Conservation (phyloP, 2,797 vertebrate species). For the Anguilla anguilla region DNA sequence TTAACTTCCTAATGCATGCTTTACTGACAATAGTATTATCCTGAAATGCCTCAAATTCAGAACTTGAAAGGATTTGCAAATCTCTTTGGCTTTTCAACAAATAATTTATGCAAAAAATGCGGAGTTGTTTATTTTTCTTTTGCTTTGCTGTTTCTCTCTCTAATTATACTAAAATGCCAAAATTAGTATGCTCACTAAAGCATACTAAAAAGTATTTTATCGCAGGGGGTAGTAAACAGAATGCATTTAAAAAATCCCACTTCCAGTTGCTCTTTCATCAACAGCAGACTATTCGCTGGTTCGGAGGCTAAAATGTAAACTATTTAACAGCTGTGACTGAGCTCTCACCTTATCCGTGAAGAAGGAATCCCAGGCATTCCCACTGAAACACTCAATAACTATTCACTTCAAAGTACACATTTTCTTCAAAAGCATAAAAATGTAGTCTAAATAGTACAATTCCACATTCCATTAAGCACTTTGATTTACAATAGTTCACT, state of each 20-base stretch:
- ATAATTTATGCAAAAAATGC: too few species aligned
- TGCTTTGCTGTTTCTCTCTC: too few species aligned
- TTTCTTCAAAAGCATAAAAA: not conserved
- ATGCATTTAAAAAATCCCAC: not conserved
- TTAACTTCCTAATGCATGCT: too few species aligned
- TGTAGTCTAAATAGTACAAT: not conserved
- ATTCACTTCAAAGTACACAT: not conserved
- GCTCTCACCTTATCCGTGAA: not conserved
- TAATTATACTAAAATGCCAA: too few species aligned
- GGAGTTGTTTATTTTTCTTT: too few species aligned
- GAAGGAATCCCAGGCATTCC: not conserved
- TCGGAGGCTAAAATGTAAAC: not conserved
- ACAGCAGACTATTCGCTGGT: not conserved
- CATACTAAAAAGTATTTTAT: too few species aligned
- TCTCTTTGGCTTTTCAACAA: too few species aligned
- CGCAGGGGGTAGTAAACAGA: too few species aligned
- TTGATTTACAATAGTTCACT: not conserved
- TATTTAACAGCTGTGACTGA: not conserved
- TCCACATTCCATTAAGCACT: not conserved
- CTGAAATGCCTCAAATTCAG: too few species aligned
- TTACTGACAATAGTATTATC: too few species aligned
- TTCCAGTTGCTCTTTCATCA: not conserved
- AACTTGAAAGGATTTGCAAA: too few species aligned
- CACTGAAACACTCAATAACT: not conserved
- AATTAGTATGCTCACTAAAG: too few species aligned